Evolutionary conservation across 2,888 invertebrate genomes (phyloP).

Genomic region (Melipona bicolor): DNA sequence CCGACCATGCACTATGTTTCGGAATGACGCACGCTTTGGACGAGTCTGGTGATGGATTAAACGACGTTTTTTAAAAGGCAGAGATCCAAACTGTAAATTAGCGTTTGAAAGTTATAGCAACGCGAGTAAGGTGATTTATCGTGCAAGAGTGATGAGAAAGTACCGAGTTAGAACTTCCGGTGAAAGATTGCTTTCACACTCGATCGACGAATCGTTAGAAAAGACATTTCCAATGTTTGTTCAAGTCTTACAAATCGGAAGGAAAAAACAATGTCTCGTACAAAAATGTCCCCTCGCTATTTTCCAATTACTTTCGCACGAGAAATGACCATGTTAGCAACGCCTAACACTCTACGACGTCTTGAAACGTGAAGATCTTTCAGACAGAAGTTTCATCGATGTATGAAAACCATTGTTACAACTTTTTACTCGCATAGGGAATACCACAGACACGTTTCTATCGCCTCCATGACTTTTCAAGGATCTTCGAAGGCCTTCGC

Average conservation of each 20-base stretch:
- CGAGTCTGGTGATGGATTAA: slow-evolving; percentile 1
- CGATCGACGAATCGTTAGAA: neutral
- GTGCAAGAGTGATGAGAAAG: neutral
- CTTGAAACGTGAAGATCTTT: neutral
- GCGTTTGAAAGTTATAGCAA: neutral
- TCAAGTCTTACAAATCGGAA: neutral
- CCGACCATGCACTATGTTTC: neutral
- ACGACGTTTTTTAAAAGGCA: no score
- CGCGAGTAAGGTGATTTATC: neutral
- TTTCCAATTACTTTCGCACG: neutral
- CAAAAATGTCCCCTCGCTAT: neutral
- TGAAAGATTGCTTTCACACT: neutral
- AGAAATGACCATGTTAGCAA: neutral
- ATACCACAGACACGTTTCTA: slow-evolving; percentile 2
- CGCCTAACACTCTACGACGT: no score
- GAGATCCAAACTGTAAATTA: no score
- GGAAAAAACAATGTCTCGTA: neutral
- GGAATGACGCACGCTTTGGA: slow-evolving; percentile 16
- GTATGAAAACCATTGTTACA: neutral
- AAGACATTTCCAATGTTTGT: neutral
- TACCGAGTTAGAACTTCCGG: neutral
- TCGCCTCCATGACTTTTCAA: neutral
- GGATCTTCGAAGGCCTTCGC: no score
- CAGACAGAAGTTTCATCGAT: neutral
- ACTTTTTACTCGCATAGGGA: slow-evolving; percentile 14